Base-by-base conservation (phyloP, 2,113 vertebrate genomes). In the Oreotrochilus melanogaster region DNA sequence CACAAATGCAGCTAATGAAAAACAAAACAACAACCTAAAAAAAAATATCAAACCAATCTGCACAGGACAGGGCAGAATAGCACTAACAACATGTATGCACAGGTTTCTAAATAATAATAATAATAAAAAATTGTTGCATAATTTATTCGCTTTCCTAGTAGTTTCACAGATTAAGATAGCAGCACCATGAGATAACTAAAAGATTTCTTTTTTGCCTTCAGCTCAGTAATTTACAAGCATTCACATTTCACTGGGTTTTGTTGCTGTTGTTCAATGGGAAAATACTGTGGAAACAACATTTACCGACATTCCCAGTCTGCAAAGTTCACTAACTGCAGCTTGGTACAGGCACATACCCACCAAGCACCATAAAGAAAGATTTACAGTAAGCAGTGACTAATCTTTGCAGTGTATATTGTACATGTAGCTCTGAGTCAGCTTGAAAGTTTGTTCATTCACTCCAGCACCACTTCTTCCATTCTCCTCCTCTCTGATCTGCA, bases 311-410 rank as follows among this genome's bases (percentile, higher is more conserved):
- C 81, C 80, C 58, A 81, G 75, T 11, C 54, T 84, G 85, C 47
- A 81, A 73, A 95, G 89, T 57, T 73, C 7, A 1, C 30, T 50
- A 27, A 76, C 89, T 66, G 48, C 72, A 23, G 14, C 91, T 66
- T 56, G 67, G 86, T 13, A 56, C 33, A 95, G 86, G n/a, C 70
- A 62, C 79, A 85, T 45, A 51, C 94, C 66, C 96, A 94, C 89
- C 89, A 79, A 97, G 95, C 93, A 93, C 53, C 79, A 78, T 14
- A 39, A 75, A 69, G 97, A 96, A 96, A 97, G 94, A 94, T 91
- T 98, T 98, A 98, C 98, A 78, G 98, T 98, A 98, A 98, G 78
- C 2, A 95, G 97, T 98, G 97, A 98, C 97, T 98, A 98, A 98
- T 96, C 85, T 85, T 67, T 60, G 88, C 85, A 95, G 96, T 31